A percentile compares a stretch with the other conserved stretches of the same genome.
phyloP scores from a whole-genome alignment of 2,888 invertebrate species.

The Drepanosiphum platanoidis region DNA sequence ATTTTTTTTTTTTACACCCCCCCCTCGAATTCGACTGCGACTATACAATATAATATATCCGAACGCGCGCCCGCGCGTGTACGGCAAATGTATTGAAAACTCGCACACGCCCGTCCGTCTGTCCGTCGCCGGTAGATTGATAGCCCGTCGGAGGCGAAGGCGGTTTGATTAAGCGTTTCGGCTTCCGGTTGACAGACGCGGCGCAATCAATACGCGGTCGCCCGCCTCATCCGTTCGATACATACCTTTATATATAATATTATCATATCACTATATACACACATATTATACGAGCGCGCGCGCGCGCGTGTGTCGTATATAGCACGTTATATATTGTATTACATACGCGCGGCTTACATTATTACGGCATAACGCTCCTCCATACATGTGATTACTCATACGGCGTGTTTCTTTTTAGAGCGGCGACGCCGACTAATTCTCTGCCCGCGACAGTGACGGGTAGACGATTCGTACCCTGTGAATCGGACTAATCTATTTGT shows the following conservation, averaged over 20 bases:
- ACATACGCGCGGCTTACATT: not conserved
- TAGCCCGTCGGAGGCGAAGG: not conserved
- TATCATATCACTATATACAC: not conserved
- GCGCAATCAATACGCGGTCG: conserved; percentile 24
- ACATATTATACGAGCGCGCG: not conserved
- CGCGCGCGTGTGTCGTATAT: not conserved
- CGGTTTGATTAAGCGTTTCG: conserved; percentile 40
- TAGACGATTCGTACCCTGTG: too few relatives aligned
- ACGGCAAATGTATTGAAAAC: not conserved
- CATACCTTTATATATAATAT: too few relatives aligned
- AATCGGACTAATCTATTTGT: too few relatives aligned
- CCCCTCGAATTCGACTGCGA: not conserved
- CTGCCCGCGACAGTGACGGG: too few relatives aligned
- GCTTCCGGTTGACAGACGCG: conserved; percentile 34
- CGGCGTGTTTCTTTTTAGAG: too few relatives aligned
- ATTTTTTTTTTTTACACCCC: not conserved
- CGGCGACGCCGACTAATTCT: too few relatives aligned
- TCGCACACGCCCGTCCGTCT: not conserved
- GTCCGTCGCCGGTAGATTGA: conserved; percentile 9
- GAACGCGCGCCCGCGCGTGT: not conserved
- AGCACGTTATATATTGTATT: not conserved
- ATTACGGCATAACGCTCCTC: too few relatives aligned
- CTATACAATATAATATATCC: not conserved
- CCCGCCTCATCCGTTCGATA: not conserved
- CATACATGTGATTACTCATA: too few relatives aligned